Conservation (phyloP, 2,113 vertebrate species). For the Misgurnus mizolepis region DNA sequence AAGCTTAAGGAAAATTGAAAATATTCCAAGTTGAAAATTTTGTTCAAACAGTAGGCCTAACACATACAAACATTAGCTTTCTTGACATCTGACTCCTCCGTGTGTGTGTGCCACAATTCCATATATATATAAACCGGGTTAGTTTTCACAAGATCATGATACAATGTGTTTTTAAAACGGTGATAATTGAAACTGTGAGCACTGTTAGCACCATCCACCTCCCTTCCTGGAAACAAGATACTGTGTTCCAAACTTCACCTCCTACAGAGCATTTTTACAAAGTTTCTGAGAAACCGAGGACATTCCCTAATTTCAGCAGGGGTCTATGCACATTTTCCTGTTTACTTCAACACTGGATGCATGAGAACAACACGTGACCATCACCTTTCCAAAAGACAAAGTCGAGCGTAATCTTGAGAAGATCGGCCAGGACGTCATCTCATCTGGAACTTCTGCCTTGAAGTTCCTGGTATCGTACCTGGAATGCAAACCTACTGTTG, state of each 20-base stretch:
- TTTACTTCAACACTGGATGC: neutral
- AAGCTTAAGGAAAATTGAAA: too few species aligned
- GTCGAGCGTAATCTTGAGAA: too few species aligned
- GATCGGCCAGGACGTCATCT: too few species aligned
- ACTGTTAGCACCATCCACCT: constrained; percentile 9
- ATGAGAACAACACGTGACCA: neutral
- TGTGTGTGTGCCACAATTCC: too few species aligned
- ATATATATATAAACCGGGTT: too few species aligned
- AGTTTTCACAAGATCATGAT: neutral
- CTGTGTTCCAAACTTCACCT: constrained; percentile 33
- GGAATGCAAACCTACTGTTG: too few species aligned
- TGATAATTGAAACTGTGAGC: neutral
- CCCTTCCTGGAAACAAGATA: constrained; percentile 26
- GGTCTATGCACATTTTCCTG: neutral
- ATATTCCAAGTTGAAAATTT: too few species aligned
- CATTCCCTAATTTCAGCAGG: constrained; percentile 17
- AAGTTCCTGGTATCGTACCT: too few species aligned
- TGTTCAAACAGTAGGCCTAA: too few species aligned
- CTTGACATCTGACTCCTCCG: too few species aligned
- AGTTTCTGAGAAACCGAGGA: constrained; percentile 18
- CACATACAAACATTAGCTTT: too few species aligned
- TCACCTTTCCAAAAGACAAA: neutral
- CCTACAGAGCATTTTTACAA: constrained; percentile 16
- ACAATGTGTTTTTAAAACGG: neutral
- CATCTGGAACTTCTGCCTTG: too few species aligned